phyloP scores from a whole-genome alignment of 2,113 vertebrate species.

The Pelobates fuscus region DNA sequence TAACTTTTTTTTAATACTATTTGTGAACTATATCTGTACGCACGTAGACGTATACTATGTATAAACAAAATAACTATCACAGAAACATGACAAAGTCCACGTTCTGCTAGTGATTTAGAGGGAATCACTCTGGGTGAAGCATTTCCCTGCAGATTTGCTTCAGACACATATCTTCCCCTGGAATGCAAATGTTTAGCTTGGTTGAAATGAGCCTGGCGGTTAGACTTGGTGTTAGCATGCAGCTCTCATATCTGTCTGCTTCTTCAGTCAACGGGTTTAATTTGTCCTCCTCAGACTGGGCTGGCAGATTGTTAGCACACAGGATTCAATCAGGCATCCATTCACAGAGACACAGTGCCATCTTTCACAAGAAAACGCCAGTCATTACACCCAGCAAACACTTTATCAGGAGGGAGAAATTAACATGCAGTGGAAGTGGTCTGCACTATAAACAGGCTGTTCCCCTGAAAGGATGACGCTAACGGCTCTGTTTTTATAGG shows the following conservation, averaged over 20 bases:
- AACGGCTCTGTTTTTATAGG: slow-evolving; percentile 26
- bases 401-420: slow-evolving; percentile 35
- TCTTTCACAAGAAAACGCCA: slow-evolving; percentile 30
- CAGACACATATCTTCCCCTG: slow-evolving; percentile 21
- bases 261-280: slow-evolving; percentile 47
- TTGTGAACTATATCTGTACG: neutral
- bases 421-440: slow-evolving; percentile 43
- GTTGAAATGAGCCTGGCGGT: slow-evolving; percentile 26
- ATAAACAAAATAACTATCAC: neutral
- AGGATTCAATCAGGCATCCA: slow-evolving; percentile 49
- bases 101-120: slow-evolving; percentile 15
- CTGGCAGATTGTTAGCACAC: slow-evolving; percentile 50
- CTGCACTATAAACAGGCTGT: slow-evolving; percentile 44
- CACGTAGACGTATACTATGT: neutral
- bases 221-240: slow-evolving; percentile 36
- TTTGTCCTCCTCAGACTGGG: slow-evolving; percentile 48
- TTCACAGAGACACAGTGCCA: slow-evolving; percentile 46
- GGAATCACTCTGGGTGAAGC: slow-evolving; percentile 12
- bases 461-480: slow-evolving; percentile 13
- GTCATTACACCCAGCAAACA: slow-evolving; percentile 27
- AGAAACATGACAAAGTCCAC: neutral
- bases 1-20: neutral
- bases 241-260: slow-evolving; percentile 46
- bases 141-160: slow-evolving; percentile 28
- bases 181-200: slow-evolving; percentile 48